Evolutionary conservation across 1,140 invertebrate species (phyloP).

Genomic region (Bombus breviceps): DNA sequence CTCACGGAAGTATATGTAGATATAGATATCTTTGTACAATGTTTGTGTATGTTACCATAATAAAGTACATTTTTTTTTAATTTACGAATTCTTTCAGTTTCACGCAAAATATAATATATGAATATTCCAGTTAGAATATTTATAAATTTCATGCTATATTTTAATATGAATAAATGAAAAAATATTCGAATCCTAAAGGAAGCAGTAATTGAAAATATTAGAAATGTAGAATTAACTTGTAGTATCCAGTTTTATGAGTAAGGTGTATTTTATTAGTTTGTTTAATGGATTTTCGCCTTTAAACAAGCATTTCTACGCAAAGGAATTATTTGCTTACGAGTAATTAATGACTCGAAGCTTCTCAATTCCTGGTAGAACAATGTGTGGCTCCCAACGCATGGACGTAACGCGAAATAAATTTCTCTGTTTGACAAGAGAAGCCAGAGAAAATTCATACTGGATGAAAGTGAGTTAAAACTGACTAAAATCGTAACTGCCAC

Average conservation of each 20-base stretch:
- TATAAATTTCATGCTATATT: background rate
- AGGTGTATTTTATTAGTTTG: too few species aligned
- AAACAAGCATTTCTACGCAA: too few species aligned
- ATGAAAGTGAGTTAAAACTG: background rate
- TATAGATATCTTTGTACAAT: slow-evolving; percentile 64
- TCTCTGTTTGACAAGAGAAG: background rate
- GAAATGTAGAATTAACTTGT: background rate
- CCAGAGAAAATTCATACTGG: background rate
- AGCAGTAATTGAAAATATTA: background rate
- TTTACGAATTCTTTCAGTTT: background rate
- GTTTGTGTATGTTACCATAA: slow-evolving; percentile 49
- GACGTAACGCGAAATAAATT: background rate
- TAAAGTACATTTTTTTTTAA: slow-evolving; percentile 51
- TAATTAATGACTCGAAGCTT: too few species aligned
- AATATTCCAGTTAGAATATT: background rate
- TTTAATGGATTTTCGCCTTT: too few species aligned
- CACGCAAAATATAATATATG: background rate
- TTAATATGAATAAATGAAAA: background rate
- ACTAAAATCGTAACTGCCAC: background rate
- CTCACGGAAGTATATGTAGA: slow-evolving; percentile 48
- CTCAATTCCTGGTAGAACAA: background rate
- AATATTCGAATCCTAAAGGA: background rate
- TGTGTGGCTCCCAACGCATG: too few species aligned
- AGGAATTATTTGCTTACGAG: too few species aligned
- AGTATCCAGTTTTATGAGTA: too few species aligned